Evolutionary conservation across 2,888 invertebrate species (phyloP).

Genomic region (Microchrysa polita): DNA sequence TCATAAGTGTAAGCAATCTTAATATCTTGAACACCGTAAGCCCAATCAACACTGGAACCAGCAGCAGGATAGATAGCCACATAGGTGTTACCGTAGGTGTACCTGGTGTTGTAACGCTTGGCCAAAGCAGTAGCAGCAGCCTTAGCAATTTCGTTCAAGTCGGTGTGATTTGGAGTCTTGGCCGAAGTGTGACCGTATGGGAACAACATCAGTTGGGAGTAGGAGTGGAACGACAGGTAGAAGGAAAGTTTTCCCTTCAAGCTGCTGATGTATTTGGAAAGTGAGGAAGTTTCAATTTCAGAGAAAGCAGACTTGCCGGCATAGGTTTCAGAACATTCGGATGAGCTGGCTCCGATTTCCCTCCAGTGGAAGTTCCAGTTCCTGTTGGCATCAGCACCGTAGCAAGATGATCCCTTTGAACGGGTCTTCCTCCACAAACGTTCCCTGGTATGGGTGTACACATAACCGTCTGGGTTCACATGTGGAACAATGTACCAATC

Average conservation of each 20-base stretch:
- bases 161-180: slow-evolving; percentile 67
- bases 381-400: slow-evolving; percentile 72
- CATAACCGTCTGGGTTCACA: slow-evolving; percentile 81
- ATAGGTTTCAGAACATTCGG: slow-evolving; percentile 64
- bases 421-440: slow-evolving; percentile 76
- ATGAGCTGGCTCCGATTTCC: slow-evolving; percentile 66
- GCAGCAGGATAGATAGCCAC: slow-evolving; percentile 69
- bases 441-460: slow-evolving; percentile 72
- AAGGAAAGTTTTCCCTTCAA: slow-evolving; percentile 67
- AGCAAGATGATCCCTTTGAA: slow-evolving; percentile 64
- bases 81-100: slow-evolving; percentile 70
- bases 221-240: slow-evolving; percentile 81
- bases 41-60: slow-evolving; percentile 80
- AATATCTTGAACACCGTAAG: slow-evolving; percentile 72
- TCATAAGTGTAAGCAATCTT: slow-evolving; percentile 76
- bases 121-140: slow-evolving; percentile 61
- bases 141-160: slow-evolving; percentile 63
- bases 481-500: slow-evolving; percentile 82
- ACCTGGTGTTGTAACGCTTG: slow-evolving; percentile 70
- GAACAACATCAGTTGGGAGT: slow-evolving; percentile 74
- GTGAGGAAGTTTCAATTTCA: slow-evolving; percentile 67
- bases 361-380: slow-evolving; percentile 75
- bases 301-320: slow-evolving; percentile 69
- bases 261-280: slow-evolving; percentile 68
- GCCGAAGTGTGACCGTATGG: slow-evolving; percentile 75